phyloP scores from a whole-genome alignment of 2,113 vertebrate species.

The Ascaphus truei region DNA sequence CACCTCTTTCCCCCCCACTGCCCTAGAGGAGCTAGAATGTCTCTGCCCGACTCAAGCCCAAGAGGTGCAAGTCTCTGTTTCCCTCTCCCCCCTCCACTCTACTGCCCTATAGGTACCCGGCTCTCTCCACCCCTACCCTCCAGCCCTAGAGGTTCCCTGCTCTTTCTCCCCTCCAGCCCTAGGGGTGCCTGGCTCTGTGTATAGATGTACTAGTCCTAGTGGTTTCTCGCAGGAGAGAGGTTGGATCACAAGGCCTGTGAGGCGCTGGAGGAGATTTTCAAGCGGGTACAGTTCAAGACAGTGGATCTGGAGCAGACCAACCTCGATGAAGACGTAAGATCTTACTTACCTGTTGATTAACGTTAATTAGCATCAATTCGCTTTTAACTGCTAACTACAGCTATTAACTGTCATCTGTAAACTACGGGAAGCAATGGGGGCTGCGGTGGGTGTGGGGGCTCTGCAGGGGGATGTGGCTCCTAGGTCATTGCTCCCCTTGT shows the following conservation, averaged over 20 bases:
- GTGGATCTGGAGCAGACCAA: constrained; percentile 89
- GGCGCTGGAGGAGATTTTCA: constrained; percentile 89
- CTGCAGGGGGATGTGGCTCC: not conserved
- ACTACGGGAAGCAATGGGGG: no score
- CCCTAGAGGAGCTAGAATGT: no score
- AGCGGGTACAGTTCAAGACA: constrained; percentile 87
- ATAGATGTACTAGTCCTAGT: not conserved
- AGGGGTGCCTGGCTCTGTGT: not conserved
- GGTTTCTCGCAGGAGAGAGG: constrained; percentile 74
- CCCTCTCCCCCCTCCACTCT: no score
- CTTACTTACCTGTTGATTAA: not conserved
- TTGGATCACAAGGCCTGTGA: constrained; percentile 88
- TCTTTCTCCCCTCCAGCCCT: not conserved
- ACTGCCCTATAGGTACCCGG: no score
- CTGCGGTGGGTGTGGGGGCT: no score
- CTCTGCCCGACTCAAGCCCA: no score
- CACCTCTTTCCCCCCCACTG: no score
- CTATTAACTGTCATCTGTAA: not conserved
- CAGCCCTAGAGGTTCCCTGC: not conserved
- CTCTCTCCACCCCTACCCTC: no score
- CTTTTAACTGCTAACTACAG: accelerated
- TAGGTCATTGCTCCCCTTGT: not conserved
- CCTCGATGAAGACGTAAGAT: constrained; percentile 89
- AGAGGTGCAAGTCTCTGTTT: no score
- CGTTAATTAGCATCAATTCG: accelerated